Evolutionary conservation across 2,113 vertebrate species (phyloP), one percentile per base, ranked within the genome.

Genomic region (Caranx melampygus): DNA sequence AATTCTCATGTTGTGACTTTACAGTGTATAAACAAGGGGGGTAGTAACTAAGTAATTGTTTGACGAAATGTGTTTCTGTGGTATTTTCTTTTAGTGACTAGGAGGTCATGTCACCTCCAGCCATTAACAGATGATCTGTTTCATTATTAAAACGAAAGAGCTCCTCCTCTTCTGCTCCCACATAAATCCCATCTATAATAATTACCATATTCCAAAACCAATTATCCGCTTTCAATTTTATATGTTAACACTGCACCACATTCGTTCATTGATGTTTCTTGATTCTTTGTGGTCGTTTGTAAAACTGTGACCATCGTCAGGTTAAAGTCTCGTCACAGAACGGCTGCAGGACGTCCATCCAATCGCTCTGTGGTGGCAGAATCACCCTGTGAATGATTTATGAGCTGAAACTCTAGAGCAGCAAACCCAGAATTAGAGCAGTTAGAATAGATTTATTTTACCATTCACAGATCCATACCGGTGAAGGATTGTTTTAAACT

Each of bases 361-460:
- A 54, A 68, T 51, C 26, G 26, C 26, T 26, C 42, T 42, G n/a
- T 3, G 6, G 52, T 16, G 75, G 62, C 68, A 73, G 70, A 76
- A 75, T 76, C 74, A 26, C 40, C 20, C 37, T 47, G 61, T 90
- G 70, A 87, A 88, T 85, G 77, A 87, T 88, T 85, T 60, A 88
- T 76, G 82, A 75, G 78, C 37, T 18, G 76, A 73, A 79, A 66
- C 47, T 34, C 16, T 5, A 77, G 66, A 67, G 31, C 0, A 13
- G 57, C 69, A 66, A 78, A 62, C 26, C 51, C 44, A 83, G 77
- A 77, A 51, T 70, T 47, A 51, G 66, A 83, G 61, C 67, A 59
- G 55, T 18, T 83, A 31, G 35, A 79, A 52, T 61, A 21, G 44
- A 49, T 75, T 42, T 55, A 47, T 75, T 34, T 61, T 49, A 55